phyloP scores from a whole-genome alignment of 2,797 vertebrate species.

The Betta splendens region DNA sequence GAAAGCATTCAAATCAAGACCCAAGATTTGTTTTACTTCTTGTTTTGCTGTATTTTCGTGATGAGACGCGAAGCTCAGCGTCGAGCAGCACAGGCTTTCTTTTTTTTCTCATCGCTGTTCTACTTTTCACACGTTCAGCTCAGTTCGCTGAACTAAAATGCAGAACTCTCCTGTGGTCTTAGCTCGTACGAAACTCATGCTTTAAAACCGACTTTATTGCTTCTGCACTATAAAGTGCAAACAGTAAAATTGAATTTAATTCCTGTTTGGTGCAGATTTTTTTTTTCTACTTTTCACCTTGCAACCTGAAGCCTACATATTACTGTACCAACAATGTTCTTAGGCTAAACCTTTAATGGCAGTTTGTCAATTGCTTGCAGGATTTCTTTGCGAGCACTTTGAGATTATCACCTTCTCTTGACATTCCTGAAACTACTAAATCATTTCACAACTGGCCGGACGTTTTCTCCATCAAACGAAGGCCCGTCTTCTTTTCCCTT shows the following conservation, averaged over 20 bases:
- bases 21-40: neutral
- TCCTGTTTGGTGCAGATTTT: neutral
- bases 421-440: neutral
- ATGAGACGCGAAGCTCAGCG: too few relatives aligned
- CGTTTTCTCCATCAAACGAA: conserved; percentile 33
- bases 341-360: neutral
- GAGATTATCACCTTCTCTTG: neutral
- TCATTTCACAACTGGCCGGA: conserved; percentile 48
- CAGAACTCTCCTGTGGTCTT: neutral
- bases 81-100: neutral
- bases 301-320: neutral
- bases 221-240: too few relatives aligned
- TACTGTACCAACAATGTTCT: neutral
- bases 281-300: neutral
- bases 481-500: conserved; percentile 16
- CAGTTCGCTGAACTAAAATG: neutral
- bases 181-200: neutral
- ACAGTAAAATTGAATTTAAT: neutral
- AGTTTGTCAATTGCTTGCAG: neutral
- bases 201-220: too few relatives aligned
- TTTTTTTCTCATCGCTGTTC: neutral
- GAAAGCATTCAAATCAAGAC: neutral
- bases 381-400: neutral
- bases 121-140: neutral
- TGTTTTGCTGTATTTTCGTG: neutral